These are phyloP conservation scores for Telmatherina bonti DNA, from an alignment of 2,797 vertebrate genomes.

Conservation along the genomic window DNA sequence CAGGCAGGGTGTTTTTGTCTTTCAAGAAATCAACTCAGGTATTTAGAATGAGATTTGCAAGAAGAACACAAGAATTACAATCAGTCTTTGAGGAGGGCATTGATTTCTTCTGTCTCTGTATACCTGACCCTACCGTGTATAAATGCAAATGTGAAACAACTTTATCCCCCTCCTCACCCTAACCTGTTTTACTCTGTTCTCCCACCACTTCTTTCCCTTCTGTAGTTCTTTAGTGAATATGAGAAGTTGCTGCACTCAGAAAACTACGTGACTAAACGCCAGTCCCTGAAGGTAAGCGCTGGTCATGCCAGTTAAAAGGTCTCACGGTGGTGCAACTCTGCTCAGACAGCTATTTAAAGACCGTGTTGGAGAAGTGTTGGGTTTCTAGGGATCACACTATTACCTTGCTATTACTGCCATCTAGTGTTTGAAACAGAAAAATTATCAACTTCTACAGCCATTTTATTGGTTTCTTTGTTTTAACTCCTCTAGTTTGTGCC, in stretches of 20 bases:
- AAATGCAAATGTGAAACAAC: constrained; percentile 30
- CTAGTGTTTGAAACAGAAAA: background rate
- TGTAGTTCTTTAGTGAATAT: constrained; percentile 96
- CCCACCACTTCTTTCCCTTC: constrained; percentile 11
- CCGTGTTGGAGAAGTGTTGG: background rate
- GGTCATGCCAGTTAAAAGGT: background rate
- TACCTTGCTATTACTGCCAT: background rate
- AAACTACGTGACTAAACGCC: constrained; percentile 98
- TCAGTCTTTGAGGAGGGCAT: constrained; percentile 31
- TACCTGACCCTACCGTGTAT: constrained; percentile 38
- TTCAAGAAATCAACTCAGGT: constrained; percentile 27
- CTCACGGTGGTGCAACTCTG: background rate
- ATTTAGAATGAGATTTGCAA: constrained; percentile 31
- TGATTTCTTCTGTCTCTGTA: constrained; percentile 39
- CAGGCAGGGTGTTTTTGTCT: constrained; percentile 5
- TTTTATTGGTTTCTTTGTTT: too few species aligned
- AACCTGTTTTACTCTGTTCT: background rate
- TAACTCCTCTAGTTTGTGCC: too few species aligned
- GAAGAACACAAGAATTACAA: constrained; percentile 40
- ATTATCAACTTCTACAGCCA: background rate
- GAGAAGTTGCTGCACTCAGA: constrained; percentile 98
- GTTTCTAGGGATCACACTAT: background rate
- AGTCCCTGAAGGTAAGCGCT: constrained; percentile 93
- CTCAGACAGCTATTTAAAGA: background rate
- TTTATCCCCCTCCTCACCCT: background rate